phyloP scores from a whole-genome alignment of 2,888 invertebrate species.

The Malthinus seriepunctatus region DNA sequence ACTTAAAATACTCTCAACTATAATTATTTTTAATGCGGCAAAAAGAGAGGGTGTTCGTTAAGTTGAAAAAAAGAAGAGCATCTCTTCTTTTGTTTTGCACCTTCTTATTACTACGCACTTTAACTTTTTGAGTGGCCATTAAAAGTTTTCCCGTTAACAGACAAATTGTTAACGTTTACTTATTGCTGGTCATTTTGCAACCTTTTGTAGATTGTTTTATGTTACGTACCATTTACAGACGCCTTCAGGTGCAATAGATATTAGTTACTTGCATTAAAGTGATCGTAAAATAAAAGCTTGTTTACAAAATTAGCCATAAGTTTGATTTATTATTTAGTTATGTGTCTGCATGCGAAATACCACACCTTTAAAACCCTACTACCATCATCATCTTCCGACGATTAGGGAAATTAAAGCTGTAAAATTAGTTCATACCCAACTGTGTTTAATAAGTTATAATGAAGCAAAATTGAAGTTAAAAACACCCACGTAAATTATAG shows the following conservation, averaged over 20 bases:
- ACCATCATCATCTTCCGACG: no score
- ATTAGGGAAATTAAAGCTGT: no score
- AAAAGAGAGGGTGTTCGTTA: slow-evolving; percentile 16
- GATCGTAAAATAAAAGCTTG: slow-evolving; percentile 21
- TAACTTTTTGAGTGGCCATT: slow-evolving; percentile 10
- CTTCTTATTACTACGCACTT: slow-evolving; percentile 2
- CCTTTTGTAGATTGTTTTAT: slow-evolving; percentile 20
- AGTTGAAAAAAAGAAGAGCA: slow-evolving; percentile 20
- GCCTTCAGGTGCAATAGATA: slow-evolving; percentile 19
- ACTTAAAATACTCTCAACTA: slow-evolving; percentile 32
- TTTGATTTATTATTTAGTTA: slow-evolving; percentile 6
- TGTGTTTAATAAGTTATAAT: no score
- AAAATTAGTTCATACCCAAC: no score
- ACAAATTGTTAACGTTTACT: slow-evolving; percentile 24
- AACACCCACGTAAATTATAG: no score
- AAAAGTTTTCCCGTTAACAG: slow-evolving; percentile 24
- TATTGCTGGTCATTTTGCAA: slow-evolving; percentile 9
- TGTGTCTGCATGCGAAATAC: no score
- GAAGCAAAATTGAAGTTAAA: no score
- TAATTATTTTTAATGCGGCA: slow-evolving; percentile 35
- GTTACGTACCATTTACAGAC: slow-evolving; percentile 7
- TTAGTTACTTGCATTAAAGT: slow-evolving; percentile 19
- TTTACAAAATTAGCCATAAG: slow-evolving; percentile 12
- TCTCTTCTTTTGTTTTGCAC: neutral
- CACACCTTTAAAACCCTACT: no score